Base-by-base conservation (phyloP, 2,888 invertebrate species). In the Venustoraphidia nigricollis region DNA sequence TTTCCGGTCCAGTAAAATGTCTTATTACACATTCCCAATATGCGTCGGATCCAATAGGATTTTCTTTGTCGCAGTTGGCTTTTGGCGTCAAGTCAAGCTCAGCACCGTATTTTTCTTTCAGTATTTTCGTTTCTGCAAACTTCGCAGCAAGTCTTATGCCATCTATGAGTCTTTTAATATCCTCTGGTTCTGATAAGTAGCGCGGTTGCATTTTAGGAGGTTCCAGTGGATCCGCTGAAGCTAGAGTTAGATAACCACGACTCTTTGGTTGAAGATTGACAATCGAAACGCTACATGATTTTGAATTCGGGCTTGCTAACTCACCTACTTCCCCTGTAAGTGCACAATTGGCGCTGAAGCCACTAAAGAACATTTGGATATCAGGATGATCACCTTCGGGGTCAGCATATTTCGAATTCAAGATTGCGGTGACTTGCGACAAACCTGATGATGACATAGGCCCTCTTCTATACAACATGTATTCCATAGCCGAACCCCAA, bases 171-270 rank as follows among this genome's bases (percentile, higher is more conserved):
- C 76, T 72, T 1, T 73, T 68, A 2, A 76, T 60, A 57, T 90
- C 89, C 54, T 78, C 70, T 1, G 77, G 74, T 39, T 81, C 75
- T 4, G 68, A 66, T 57, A 88, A 71, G 64, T 91, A 90, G 63
- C 88, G 87, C 0, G 83, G 83, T 54, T 81, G 75, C 64, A 91
- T 80, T n/a, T 77, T 53, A 0, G 90, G 90, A 37, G 79, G 71
- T 8, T 74, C 73, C 11, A 73, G 60, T 0, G 89, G 88, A 64
- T 90, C 75, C 27, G 71, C 71, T 0, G 79, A 79, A 47, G 72
- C 72, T 40, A 91, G 67, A 8, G 73, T 70, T 4, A 83, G 55
- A 57, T 71, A 70, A 0, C 83, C 83, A 54, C 75, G 70, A 55
- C 82, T 82, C 50, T 76, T 75, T 0, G 83, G 82, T 48, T 81